Evolutionary conservation across 2,797 vertebrate species (phyloP).

Genomic region (Sebastes melanostomus): DNA sequence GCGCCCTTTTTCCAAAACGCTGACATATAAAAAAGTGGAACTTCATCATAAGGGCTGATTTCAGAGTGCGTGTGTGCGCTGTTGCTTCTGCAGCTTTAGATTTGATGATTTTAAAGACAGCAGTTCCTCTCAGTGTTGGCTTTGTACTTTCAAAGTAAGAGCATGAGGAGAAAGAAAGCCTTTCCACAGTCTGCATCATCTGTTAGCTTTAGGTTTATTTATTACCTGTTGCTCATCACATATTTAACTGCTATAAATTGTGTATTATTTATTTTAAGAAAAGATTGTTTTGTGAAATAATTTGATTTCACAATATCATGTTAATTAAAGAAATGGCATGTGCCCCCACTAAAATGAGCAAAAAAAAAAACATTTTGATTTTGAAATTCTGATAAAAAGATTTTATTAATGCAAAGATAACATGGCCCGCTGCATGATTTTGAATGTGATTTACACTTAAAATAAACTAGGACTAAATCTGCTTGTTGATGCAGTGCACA

Average conservation of each 20-base stretch:
- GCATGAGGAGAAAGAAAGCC: neutral
- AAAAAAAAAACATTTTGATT: neutral
- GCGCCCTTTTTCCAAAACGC: neutral
- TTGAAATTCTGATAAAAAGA: neutral
- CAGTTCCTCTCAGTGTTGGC: conserved; percentile 18
- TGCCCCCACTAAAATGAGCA: neutral
- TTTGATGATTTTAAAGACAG: neutral
- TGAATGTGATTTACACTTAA: conserved; percentile 47
- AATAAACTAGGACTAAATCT: conserved; percentile 33
- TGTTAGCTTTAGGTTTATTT: conserved; percentile 58
- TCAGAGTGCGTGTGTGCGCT: neutral
- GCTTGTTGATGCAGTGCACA: conserved; percentile 9
- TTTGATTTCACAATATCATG: conserved; percentile 6
- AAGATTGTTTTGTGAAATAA: conserved; percentile 18
- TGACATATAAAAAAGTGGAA: neutral
- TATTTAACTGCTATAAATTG: conserved; percentile 48
- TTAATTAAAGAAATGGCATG: neutral
- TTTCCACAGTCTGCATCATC: neutral
- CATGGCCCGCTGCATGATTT: conserved; percentile 35
- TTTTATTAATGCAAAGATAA: conserved; percentile 19
- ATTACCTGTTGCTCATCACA: conserved; percentile 23
- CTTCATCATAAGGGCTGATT: conserved; percentile 35
- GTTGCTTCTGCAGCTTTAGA: conserved; percentile 18
- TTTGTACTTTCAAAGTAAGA: conserved; percentile 24
- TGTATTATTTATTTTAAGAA: conserved; percentile 58